Conservation (phyloP, 2,888 invertebrate genomes). For the Hirudinaria manillensis region DNA sequence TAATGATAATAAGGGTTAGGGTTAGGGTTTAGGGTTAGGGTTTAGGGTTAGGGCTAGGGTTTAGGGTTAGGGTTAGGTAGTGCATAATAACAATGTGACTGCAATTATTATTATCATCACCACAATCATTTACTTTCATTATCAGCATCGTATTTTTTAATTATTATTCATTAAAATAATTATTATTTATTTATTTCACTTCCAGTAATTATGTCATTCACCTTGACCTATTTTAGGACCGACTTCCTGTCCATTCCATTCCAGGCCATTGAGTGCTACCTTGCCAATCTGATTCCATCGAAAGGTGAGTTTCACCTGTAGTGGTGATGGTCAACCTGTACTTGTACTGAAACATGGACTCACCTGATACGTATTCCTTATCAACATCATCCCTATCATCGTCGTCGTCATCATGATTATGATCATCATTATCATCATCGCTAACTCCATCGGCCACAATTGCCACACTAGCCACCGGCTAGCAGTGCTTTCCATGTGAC, state of each 20-base stretch:
- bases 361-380: too few relatives aligned
- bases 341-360: too few relatives aligned
- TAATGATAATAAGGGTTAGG: too few relatives aligned
- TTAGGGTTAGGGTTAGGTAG: not conserved
- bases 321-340: not conserved
- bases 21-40: not conserved
- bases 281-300: constrained; percentile 59
- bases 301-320: constrained; percentile 41
- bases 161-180: too few relatives aligned
- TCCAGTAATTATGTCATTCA: not conserved
- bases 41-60: not conserved
- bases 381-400: too few relatives aligned
- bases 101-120: not conserved
- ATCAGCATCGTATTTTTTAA: not conserved
- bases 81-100: not conserved
- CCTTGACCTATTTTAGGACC: constrained; percentile 57
- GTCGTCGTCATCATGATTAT: too few relatives aligned
- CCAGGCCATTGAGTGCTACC: constrained; percentile 89
- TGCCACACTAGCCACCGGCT: too few relatives aligned
- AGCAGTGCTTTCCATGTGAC: not conserved
- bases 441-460: too few relatives aligned
- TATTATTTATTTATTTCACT: not conserved
- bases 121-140: not conserved
- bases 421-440: too few relatives aligned
- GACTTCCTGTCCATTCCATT: constrained; percentile 92